Evolutionary conservation across 2,888 invertebrate genomes (phyloP).

Genomic region (Onthophagus sagittarius): DNA sequence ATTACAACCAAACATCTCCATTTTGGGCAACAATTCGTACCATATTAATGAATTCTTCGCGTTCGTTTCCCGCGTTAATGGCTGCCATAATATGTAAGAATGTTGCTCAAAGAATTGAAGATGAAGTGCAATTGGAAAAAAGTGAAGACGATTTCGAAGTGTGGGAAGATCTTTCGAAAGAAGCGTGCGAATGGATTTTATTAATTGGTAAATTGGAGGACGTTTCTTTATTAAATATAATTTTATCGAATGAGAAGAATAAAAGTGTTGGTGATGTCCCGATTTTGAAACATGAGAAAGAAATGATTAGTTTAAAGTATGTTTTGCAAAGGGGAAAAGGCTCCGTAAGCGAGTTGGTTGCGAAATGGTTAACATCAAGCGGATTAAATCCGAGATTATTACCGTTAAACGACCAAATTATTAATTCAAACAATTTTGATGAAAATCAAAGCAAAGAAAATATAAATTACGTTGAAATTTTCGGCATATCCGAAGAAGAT

Average conservation of each 20-base stretch:
- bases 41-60: conserved; percentile 66
- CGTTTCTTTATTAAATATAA: conserved; percentile 72
- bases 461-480: conserved; percentile 31
- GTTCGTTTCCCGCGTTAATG: conserved; percentile 74
- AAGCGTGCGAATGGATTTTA: conserved; percentile 82
- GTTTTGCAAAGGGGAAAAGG: conserved; percentile 68
- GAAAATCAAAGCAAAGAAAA: conserved; percentile 18
- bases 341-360: conserved; percentile 83
- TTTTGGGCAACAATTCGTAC: conserved; percentile 83
- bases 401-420: conserved; percentile 52
- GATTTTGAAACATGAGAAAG: conserved; percentile 54
- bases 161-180: conserved; percentile 82
- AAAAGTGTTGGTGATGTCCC: conserved; percentile 48
- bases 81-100: conserved; percentile 80
- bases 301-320: conserved; percentile 63
- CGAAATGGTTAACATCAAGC: conserved; percentile 77
- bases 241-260: conserved; percentile 55
- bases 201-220: conserved; percentile 87
- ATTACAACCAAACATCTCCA: conserved; percentile 66
- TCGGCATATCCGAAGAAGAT: conserved; percentile 17
- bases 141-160: conserved; percentile 45
- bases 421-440: conserved; percentile 10
- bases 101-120: conserved; percentile 58
- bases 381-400: conserved; percentile 66
- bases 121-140: conserved; percentile 39